phyloP scores from a whole-genome alignment of 2,888 invertebrate species.

The Pseudococcus longispinus region DNA sequence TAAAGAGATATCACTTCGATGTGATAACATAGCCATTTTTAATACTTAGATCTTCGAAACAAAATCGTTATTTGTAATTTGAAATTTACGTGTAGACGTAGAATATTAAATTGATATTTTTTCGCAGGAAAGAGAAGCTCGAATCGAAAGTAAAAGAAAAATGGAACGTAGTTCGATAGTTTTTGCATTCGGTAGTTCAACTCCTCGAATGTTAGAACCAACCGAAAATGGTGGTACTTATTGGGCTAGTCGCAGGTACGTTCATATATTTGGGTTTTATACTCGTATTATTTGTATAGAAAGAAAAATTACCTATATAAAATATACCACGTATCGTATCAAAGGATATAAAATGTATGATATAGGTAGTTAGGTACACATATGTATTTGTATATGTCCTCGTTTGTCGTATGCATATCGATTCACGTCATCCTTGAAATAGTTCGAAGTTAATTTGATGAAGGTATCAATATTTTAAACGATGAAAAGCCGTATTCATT shows the following conservation, averaged over 20 bases:
- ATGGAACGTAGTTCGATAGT: conserved; percentile 77
- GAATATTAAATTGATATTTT: conserved; percentile 8
- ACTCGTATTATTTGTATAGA: not conserved
- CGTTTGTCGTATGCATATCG: conserved; percentile 24
- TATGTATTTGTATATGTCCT: not conserved
- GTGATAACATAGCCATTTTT: no score
- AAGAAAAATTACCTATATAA: not conserved
- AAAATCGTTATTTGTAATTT: no score
- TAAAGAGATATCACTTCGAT: no score
- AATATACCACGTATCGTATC: not conserved
- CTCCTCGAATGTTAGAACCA: conserved; percentile 84
- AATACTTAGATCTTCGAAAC: no score
- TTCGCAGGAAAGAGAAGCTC: conserved; percentile 75
- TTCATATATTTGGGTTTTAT: not conserved
- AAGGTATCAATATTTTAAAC: not conserved
- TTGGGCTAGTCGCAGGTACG: conserved; percentile 82
- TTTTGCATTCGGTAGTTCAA: conserved; percentile 92
- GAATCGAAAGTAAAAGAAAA: conserved; percentile 79
- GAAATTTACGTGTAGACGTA: no score
- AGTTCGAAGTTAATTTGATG: conserved; percentile 19
- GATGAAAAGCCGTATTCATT: not conserved
- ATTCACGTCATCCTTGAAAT: conserved; percentile 32
- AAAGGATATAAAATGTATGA: not conserved
- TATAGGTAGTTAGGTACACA: no score
- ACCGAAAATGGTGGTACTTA: conserved; percentile 75